Evolutionary conservation across 2,888 invertebrate species (phyloP), one percentile per base, ranked within the genome.

Genomic region (Heteromurus nitidus): DNA sequence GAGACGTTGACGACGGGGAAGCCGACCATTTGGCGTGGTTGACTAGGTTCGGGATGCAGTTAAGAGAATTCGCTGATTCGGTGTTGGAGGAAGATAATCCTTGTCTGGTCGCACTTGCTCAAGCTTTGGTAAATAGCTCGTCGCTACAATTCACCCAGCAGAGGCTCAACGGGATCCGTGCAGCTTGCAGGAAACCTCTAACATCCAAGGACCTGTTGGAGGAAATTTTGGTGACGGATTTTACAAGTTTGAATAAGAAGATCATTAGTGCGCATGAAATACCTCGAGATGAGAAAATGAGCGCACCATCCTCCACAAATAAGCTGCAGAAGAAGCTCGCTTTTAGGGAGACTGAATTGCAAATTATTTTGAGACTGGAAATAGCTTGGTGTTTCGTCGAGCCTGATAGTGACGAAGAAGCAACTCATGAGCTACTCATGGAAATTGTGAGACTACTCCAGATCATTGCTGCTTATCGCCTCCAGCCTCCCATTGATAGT

Each of bases 351-450:
- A 73, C 75, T 16, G 72, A 83, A n/a, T 65, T 83, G 13, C 84
- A 85, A 53, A 73, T 85, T 1, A 60, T 85, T 53, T 58, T 83
- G 0, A 69, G 80, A 22, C 55, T 85, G 28, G 84, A 85, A 62
- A 75, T 85, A 16, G 74, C 75, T 1, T 85, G 79, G 79, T 67
- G 79, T 62, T 75, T 82, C 50, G 67, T 73, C 1, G 73, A 77
- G 18, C 67, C 73, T 0, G 72, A 76, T 44, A 50, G 68, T 1
- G 72, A 76, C 31, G 75, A 80, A 11, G 73, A 80, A 7, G 80
- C 72, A 3, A 80, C 65, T 24, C 53, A 74, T 7, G 64, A 74
- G n/a, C 18, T 85, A 3, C 5, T 77, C 3, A 65, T 24, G n/a
- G 84, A 85, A 22, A 68, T 85, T 1, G 53, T 69, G 13, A 79